phyloP scores from a whole-genome alignment of 2,797 vertebrate species.

The Lates japonicus region DNA sequence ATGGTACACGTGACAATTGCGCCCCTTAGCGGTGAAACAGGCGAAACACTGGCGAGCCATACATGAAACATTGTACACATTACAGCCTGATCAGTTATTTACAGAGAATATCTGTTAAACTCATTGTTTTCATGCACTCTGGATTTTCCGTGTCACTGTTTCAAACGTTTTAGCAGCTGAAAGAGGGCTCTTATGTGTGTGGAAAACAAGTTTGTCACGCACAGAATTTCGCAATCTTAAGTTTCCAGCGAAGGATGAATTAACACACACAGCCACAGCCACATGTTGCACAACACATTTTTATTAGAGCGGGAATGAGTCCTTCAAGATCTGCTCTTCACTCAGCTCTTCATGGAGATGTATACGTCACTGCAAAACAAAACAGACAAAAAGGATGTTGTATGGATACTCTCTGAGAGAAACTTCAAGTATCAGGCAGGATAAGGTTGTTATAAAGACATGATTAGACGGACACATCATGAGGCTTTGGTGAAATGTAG shows the following conservation, averaged over 20 bases:
- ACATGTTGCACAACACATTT: slow-evolving; percentile 49
- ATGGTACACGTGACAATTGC: slow-evolving; percentile 13
- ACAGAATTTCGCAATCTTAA: slow-evolving; percentile 26
- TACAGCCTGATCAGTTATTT: neutral
- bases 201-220: slow-evolving; percentile 25
- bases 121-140: neutral
- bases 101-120: neutral
- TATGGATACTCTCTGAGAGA: neutral
- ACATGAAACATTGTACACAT: neutral
- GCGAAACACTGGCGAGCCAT: slow-evolving; percentile 29
- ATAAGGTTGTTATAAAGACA: neutral
- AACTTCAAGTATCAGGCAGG: too few relatives aligned
- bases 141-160: neutral
- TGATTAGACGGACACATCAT: neutral
- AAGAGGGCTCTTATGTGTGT: neutral
- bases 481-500: neutral
- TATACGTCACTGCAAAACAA: neutral
- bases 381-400: neutral
- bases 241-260: neutral
- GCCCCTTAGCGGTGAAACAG: slow-evolving; percentile 32
- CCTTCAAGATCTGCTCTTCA: neutral
- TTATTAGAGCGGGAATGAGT: slow-evolving; percentile 25
- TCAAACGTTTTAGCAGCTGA: neutral
- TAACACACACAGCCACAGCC: slow-evolving; percentile 27
- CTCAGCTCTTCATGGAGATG: neutral